Evolutionary conservation across 2,888 invertebrate species (phyloP), one percentile per base, ranked within the genome.

Genomic region (Troilus luridus): DNA sequence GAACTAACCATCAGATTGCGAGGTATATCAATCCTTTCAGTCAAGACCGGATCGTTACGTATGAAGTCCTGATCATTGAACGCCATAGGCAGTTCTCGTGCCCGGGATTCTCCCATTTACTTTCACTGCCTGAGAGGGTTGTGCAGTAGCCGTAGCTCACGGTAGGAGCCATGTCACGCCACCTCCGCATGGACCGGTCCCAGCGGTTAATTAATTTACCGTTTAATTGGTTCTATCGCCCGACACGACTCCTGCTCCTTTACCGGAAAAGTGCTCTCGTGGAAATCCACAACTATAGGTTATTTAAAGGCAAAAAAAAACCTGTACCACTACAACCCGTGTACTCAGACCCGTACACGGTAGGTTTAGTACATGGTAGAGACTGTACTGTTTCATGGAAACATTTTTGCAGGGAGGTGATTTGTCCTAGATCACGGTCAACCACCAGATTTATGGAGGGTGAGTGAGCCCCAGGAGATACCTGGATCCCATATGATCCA

Each of bases 121-220:
- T 27, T 77, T 77, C 72, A 27, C 72, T 2, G 17, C 72, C 17
- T 19, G 2, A 27, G 17, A 41, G 0, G 17, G 17, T 27, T 77
- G 72, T 41, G 72, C 72, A 27, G 72, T 67, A 67, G 27, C 27
- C 72, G 19, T 41, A 17, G 10, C 41, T 77, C 72, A 77, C 72
- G 72, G 41, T 7, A 19, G 41, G 19, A 77, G 72, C 72, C 17
- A 77, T 41, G 72, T 77, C 72, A 77, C 72, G 72, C 72, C 72
- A 77, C 7, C 72, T 41, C 41, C 41, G 27, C 72, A 77, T 77
- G 72, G 0, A 9, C 27, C 41, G 9, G 27, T 41, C 17, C 41
- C 17, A 77, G 21, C 27, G 17, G 41, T 77, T 77, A 77, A 77
- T 77, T 77, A 77, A 77, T 77, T 77, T 77, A 77, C 27, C 72